These are phyloP conservation scores for Samia ricini DNA, from an alignment of 1,140 invertebrate genomes.

Conservation along the genomic window DNA sequence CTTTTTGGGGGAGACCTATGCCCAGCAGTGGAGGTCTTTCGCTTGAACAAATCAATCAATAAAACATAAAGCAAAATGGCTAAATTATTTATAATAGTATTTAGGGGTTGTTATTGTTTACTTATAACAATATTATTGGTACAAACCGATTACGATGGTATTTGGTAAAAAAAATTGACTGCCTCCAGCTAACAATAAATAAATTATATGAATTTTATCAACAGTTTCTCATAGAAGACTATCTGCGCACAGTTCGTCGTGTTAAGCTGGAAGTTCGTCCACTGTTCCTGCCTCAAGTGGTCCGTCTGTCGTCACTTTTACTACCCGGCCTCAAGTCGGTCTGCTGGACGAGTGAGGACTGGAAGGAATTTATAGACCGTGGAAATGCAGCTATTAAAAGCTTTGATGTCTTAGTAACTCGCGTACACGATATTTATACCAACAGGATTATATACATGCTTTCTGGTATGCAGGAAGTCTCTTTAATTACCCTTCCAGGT, in stretches of 20 bases:
- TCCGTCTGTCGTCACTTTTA: slow-evolving; percentile 87
- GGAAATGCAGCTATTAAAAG: slow-evolving; percentile 85
- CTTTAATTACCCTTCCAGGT: slow-evolving; percentile 86
- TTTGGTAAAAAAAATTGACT: no score
- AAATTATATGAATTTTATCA: neutral
- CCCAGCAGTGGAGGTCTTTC: no score
- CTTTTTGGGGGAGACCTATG: no score
- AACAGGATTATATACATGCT: slow-evolving; percentile 94
- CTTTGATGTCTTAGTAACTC: slow-evolving; percentile 89
- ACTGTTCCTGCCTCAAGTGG: slow-evolving; percentile 90
- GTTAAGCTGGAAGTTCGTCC: slow-evolving; percentile 92
- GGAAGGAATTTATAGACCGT: slow-evolving; percentile 84
- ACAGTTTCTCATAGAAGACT: slow-evolving; percentile 87
- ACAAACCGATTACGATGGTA: no score
- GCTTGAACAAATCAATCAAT: no score
- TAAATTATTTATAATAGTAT: no score
- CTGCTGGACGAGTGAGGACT: slow-evolving; percentile 89
- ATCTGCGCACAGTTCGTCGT: slow-evolving; percentile 82
- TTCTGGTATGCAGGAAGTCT: slow-evolving; percentile 90
- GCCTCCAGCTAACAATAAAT: no score
- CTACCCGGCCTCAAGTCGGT: slow-evolving; percentile 87
- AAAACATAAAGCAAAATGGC: no score
- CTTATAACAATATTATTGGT: no score
- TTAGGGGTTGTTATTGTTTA: no score
- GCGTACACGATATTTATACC: slow-evolving; percentile 94